These are phyloP conservation scores for Paradisaea rubra DNA, from an alignment of 2,113 vertebrate genomes.

Conservation along the genomic window DNA sequence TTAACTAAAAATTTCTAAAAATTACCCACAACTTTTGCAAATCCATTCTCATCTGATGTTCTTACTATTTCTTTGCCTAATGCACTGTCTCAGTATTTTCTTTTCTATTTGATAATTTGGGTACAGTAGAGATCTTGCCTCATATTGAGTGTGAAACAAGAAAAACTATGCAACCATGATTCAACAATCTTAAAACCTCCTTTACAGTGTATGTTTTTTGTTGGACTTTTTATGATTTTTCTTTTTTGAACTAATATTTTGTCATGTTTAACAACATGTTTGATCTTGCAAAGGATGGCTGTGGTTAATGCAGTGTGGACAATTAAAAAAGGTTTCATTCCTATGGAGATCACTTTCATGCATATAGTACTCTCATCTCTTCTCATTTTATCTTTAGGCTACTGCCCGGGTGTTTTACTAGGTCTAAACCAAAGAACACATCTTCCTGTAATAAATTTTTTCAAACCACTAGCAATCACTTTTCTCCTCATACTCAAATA, in stretches of 20 bases:
- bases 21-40: neutral
- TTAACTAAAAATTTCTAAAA: neutral
- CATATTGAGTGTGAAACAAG: neutral
- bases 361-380: neutral
- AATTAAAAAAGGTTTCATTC: neutral
- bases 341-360: neutral
- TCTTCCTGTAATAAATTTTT: neutral
- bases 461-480: fast-evolving
- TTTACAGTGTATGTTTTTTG: neutral
- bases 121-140: neutral
- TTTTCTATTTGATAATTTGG: neutral
- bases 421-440: neutral
- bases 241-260: neutral
- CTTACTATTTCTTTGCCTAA: neutral
- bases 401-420: neutral
- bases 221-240: neutral
- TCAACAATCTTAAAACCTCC: neutral
- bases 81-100: neutral
- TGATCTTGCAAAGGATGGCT: neutral
- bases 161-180: neutral
- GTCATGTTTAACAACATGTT: neutral
- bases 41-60: neutral
- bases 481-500: neutral
- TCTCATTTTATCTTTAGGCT: neutral
- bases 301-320: neutral